phyloP scores from a whole-genome alignment of 2,797 vertebrate genomes.

The Emydoidea blandingii region DNA sequence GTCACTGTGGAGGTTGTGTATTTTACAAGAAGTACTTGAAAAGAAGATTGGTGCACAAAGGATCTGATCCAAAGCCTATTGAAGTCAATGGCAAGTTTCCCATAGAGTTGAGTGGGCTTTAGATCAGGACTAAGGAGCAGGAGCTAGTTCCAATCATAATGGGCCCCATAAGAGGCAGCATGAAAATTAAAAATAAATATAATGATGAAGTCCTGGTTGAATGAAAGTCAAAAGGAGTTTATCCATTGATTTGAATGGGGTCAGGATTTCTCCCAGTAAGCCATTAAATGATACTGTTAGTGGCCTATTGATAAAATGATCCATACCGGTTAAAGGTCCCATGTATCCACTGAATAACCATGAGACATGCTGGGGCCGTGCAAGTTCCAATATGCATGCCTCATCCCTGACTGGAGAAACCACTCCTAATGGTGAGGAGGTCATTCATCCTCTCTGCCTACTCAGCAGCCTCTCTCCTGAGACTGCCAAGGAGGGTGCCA shows the following conservation, averaged over 20 bases:
- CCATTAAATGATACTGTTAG: neutral
- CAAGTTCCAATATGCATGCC: neutral
- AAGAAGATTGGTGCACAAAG: neutral
- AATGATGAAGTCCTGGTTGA: neutral
- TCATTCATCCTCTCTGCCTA: neutral
- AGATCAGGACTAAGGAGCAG: slow-evolving; percentile 24
- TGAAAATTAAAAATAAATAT: neutral
- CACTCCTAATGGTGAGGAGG: neutral
- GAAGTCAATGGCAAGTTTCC: slow-evolving; percentile 42
- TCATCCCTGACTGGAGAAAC: neutral
- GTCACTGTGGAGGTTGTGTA: slow-evolving; percentile 34
- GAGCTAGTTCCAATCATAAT: neutral
- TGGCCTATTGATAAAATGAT: neutral
- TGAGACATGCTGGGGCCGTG: neutral
- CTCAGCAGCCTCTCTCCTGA: neutral
- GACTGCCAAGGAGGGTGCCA: neutral
- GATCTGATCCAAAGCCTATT: slow-evolving; percentile 56
- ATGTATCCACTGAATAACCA: neutral
- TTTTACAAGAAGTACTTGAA: slow-evolving; percentile 66
- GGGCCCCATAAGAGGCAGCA: slow-evolving; percentile 13
- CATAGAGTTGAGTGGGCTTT: slow-evolving; percentile 1
- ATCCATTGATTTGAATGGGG: neutral
- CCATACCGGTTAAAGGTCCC: neutral
- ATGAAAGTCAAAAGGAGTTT: neutral
- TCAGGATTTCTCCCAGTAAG: neutral